phyloP scores from a whole-genome alignment of 2,797 vertebrate genomes.

The Diceros bicornis region DNA sequence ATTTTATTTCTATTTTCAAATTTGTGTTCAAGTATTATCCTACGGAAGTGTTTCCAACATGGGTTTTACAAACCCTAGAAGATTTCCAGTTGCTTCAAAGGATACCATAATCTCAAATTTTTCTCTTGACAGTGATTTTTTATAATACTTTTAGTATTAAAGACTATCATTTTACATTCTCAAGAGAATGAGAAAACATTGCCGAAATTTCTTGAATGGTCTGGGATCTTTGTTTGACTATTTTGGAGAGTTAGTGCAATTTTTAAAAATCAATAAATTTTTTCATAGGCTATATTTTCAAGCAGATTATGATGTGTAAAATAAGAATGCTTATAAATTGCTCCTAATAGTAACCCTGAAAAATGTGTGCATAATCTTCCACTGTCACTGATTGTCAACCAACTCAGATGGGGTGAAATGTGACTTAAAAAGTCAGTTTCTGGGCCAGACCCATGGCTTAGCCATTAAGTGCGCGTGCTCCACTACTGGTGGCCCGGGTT shows the following conservation, averaged over 20 bases:
- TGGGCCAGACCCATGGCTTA: no score
- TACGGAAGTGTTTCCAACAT: background rate
- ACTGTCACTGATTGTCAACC: background rate
- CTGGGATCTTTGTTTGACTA: background rate
- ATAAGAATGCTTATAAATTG: background rate
- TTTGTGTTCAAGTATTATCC: background rate
- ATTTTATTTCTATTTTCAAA: conserved; percentile 59
- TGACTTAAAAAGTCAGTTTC: background rate
- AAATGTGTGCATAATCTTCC: background rate
- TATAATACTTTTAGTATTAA: background rate
- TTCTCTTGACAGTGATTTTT: conserved; percentile 42
- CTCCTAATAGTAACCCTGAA: background rate
- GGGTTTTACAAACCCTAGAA: background rate
- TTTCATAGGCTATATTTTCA: background rate
- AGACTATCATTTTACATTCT: background rate
- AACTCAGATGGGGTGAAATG: background rate
- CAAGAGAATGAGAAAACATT: background rate
- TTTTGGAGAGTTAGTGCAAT: background rate
- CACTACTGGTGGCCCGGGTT: no score
- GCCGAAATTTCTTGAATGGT: background rate
- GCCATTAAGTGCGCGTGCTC: no score
- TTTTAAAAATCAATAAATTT: background rate
- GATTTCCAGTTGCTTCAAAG: background rate
- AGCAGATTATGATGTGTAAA: background rate
- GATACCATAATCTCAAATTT: background rate